Percentiles rank a stretch among this genome's conserved stretches.
phyloP scores from a whole-genome alignment of 2,888 invertebrate genomes.

The Metallyticus violacea region DNA sequence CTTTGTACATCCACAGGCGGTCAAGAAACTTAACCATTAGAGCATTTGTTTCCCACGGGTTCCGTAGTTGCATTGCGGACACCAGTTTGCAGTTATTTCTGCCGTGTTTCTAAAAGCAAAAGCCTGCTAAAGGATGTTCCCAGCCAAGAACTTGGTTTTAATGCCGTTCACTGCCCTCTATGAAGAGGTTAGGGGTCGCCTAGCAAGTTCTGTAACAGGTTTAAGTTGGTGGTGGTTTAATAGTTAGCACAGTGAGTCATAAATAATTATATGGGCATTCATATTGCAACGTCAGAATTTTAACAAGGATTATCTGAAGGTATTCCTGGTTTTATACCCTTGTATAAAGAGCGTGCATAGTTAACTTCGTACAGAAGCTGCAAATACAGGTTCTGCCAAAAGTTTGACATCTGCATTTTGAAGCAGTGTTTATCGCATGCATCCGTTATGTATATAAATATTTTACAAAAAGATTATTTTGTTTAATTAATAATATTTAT shows the following conservation, averaged over 20 bases:
- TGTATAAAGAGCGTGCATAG: neutral
- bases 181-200: neutral
- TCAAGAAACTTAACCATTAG: no score
- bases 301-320: neutral
- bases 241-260: no score
- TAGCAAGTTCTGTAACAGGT: neutral
- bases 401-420: no score
- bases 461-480: no score
- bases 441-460: no score
- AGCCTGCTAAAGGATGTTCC: neutral
- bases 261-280: neutral
- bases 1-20: no score
- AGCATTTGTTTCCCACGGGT: neutral
- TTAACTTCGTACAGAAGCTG: neutral
- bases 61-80: neutral
- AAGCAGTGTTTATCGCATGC: no score
- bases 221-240: neutral
- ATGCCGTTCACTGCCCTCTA: neutral
- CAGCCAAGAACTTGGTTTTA: neutral
- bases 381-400: no score
- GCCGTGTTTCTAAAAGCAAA: neutral
- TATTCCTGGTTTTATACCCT: neutral
- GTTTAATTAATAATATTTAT: no score
- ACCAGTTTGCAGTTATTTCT: no score
- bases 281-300: neutral